Base-by-base conservation (phyloP, 2,888 invertebrate genomes). In the Apotomis turbidana region DNA sequence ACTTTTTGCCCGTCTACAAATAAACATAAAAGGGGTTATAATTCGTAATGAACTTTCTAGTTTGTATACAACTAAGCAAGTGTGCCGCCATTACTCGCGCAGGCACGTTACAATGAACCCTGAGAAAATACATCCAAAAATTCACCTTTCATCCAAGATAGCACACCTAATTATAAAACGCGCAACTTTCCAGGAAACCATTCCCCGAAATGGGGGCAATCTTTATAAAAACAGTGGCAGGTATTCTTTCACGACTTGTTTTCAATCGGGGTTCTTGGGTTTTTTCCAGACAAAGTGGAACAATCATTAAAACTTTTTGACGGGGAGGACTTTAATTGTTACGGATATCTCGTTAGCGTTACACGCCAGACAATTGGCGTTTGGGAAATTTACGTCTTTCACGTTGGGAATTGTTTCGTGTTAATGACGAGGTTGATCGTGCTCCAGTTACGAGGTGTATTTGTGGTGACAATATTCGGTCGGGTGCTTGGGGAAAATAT, bases 251-350 rank as follows among this genome's bases (percentile, higher is more conserved):
- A 78, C 76, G 81, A 83, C 78, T 85, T 84, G 80, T 83, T 85
- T 87, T 84, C 83, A 84, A 85, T 86, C 82, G 81, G 75, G 80
- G 78, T 79, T 83, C 80, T 85, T 77, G 54, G 76, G 71, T 76
- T 74, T 73, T 79, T 76, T 41, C 41, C 75, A 74, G 75, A 78
- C 80, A 83, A 88, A 89, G 82, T 85, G 81, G 83, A 84, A 83
- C 85, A 85, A 83, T 87, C 90, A 88, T 91, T 91, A 91, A 90
- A 91, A 91, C 85, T 91, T 91, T 87, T 87, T 85, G 87, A 89
- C 83, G 86, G 84, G 27, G 78, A 82, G 75, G 78, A 81, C 80
- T 89, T 85, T 88, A 88, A 90, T 89, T 89, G 87, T 87, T 83
- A 85, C 80, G 82, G 87, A 86, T 86, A 86, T 87, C 88, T 89